Evolutionary conservation across 2,888 invertebrate genomes (phyloP).

Genomic region (Campopleginae sp.): DNA sequence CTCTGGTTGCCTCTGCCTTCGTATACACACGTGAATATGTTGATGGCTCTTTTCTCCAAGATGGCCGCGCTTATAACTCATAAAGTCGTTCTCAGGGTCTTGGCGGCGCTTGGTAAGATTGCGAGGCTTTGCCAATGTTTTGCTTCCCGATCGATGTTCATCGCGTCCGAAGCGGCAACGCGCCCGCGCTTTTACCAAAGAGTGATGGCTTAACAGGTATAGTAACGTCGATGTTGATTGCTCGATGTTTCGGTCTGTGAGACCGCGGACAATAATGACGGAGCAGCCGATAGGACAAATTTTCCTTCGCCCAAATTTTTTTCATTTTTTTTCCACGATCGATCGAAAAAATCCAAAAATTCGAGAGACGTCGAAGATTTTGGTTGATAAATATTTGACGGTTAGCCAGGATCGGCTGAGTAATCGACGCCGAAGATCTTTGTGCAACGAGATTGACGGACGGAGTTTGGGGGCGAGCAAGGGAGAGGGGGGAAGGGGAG

Average conservation of each 20-base stretch:
- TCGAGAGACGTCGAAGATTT: background rate
- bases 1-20: conserved; percentile 45
- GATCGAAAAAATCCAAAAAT: background rate
- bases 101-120: conserved; percentile 32
- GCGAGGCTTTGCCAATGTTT: conserved; percentile 19
- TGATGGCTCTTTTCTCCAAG: conserved; percentile 80
- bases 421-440: conserved; percentile 31
- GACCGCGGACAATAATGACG: no score
- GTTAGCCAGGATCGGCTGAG: background rate
- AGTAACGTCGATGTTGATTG: background rate
- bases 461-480: background rate
- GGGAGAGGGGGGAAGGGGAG: background rate
- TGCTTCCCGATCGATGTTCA: conserved; percentile 8
- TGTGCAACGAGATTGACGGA: conserved; percentile 38
- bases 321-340: background rate
- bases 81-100: conserved; percentile 78
- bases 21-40: conserved; percentile 78
- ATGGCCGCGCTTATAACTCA: conserved; percentile 84
- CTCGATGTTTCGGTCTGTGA: background rate
- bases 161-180: background rate
- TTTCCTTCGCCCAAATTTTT: background rate
- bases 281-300: background rate
- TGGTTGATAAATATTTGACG: conserved; percentile 10
- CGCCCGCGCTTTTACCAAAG: background rate
- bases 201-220: background rate